Percentiles rank a stretch among this genome's conserved stretches.
Conservation (phyloP, 2,113 vertebrate genomes). For the Ovis canadensis region DNA sequence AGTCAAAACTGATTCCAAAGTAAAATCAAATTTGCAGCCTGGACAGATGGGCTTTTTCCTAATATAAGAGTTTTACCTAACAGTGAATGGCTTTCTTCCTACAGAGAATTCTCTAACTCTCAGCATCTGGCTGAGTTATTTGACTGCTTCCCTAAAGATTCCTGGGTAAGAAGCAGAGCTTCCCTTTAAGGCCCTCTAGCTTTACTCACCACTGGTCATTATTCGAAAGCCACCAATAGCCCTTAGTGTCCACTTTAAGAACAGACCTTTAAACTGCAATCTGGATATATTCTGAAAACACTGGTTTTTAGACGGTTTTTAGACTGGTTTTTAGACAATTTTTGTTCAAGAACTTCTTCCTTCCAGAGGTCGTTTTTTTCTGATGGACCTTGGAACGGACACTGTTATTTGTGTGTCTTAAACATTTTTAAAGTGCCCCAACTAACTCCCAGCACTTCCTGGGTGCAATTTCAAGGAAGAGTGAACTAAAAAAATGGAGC, state of each 20-base stretch:
- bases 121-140: constrained; percentile 15
- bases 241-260: constrained; percentile 38
- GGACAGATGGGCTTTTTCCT: constrained; percentile 13
- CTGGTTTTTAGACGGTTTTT: constrained; percentile 16
- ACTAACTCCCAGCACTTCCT: constrained; percentile 11
- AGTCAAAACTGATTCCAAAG: constrained; percentile 44
- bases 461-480: not conserved
- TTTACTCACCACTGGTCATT: constrained; percentile 38
- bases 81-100: not conserved
- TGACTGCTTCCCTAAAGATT: constrained; percentile 36
- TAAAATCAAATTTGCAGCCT: constrained; percentile 36
- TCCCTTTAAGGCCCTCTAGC: not conserved
- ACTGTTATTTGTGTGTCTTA: not conserved
- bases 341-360: constrained; percentile 36
- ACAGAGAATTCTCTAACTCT: not conserved
- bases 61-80: not conserved
- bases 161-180: constrained; percentile 11
- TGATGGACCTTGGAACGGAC: not conserved
- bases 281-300: constrained; percentile 27
- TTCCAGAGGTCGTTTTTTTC: not conserved
- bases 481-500: not conserved
- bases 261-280: not conserved
- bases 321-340: constrained; percentile 26
- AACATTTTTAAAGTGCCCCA: constrained; percentile 17
- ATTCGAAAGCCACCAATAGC: constrained; percentile 51